These are phyloP conservation scores for Aphrophora alni DNA, from an alignment of 2,888 invertebrate genomes.

Conservation along the genomic window DNA sequence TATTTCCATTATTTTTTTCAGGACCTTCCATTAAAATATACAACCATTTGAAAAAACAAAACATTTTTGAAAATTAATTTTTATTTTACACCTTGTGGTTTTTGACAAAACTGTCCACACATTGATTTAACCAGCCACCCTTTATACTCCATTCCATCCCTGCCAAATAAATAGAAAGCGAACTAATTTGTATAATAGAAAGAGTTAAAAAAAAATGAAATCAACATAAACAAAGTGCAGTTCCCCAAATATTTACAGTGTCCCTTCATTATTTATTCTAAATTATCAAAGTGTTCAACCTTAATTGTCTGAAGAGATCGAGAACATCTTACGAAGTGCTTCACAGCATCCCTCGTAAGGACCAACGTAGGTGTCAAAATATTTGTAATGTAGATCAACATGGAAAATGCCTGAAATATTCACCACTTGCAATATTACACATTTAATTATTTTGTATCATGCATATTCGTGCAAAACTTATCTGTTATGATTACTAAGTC, in stretches of 20 bases:
- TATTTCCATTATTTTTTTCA: too few species aligned
- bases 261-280: not conserved
- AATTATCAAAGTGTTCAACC: not conserved
- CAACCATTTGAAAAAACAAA: too few species aligned
- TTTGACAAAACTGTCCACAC: not conserved
- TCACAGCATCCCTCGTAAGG: not conserved
- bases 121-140: not conserved
- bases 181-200: not conserved
- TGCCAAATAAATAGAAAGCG: not conserved
- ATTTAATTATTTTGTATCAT: not conserved
- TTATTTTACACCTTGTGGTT: not conserved
- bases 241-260: not conserved
- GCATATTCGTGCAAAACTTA: not conserved
- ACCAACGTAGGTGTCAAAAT: not conserved
- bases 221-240: not conserved
- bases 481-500: not conserved
- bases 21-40: too few species aligned
- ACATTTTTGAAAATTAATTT: too few species aligned
- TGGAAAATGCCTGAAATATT: slow-evolving; percentile 30
- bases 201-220: not conserved
- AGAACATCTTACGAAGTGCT: not conserved
- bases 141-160: not conserved
- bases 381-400: not conserved
- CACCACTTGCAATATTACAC: not conserved
- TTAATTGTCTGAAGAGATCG: not conserved